Evolutionary conservation across 53 echinoderm and acorn worm species (phyloP), one percentile per base, ranked within the genome.

Genomic region (Echinarachnius parma): DNA sequence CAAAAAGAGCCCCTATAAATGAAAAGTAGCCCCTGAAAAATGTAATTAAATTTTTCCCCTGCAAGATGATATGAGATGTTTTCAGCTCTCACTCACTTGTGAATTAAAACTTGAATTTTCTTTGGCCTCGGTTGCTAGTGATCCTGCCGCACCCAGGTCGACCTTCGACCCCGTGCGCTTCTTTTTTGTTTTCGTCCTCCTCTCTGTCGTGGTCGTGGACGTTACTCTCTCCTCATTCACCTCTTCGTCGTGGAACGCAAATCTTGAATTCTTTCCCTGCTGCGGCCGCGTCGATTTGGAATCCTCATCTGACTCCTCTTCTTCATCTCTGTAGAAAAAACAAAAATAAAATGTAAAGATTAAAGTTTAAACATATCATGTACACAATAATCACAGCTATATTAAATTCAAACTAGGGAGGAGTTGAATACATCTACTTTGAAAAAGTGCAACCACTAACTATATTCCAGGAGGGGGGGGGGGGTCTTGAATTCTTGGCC

Each of bases 141-240:
- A 34, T 13, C 87, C 84, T 8, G 95, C 90, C 1, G 95, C 90
- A 21, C 95, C 95, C 18, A 94, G 49, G 46, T 94, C 95, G 3
- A 94, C 49, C 47, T 76, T 84, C 76, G 90, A 90, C 34, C 84
- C 68, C 10, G 77, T 48, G 25, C 86, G 91, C 21, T 29, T 53
- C 37, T 75, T 86, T 21, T 77, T 82, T 33, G 61, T 78, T 44
- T 86, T 92, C 23, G 81, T 87, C 31, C 75, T 59, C 48, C 70
- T 66, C 54, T 87, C 87, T 28, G 86, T 89, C 62, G 59, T 85
- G 27, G 86, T 75, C 16, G 90, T 86, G 9, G 87, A 87, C n/a
- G 87, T 87, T 23, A 81, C 22, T 0, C 81, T 80, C 46, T 89
- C 86, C 78, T 86, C 87, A 15, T 94, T 83, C 42, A 87, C 91